Evolutionary conservation across 2,113 vertebrate species (phyloP).

Genomic region (Oreochromis aureus): DNA sequence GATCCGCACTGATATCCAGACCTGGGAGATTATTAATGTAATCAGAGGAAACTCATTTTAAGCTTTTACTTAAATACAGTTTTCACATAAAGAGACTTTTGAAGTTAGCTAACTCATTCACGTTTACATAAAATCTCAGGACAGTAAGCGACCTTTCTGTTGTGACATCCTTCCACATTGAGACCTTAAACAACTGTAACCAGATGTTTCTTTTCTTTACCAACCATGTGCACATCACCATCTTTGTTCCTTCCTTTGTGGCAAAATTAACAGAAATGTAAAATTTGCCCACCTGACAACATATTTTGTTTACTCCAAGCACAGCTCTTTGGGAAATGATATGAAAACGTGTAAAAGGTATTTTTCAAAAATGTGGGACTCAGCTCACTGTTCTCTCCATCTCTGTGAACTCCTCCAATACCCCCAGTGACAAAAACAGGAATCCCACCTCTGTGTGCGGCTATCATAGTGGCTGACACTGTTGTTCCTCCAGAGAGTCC

Average conservation of each 20-base stretch:
- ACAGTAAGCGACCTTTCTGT: background rate
- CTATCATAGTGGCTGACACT: slow-evolving; percentile 85
- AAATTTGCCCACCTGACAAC: background rate
- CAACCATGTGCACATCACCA: background rate
- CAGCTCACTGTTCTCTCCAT: slow-evolving; percentile 81
- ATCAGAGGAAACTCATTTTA: background rate
- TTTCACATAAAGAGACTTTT: background rate
- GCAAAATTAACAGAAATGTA: background rate
- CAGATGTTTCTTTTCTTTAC: background rate
- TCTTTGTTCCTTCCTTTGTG: background rate
- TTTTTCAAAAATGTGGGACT: background rate
- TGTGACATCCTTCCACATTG: background rate
- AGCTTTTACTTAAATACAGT: background rate
- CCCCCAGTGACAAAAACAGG: slow-evolving; percentile 86
- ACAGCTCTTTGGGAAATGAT: background rate
- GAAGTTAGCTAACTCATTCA: background rate
- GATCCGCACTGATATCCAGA: slow-evolving; percentile 87
- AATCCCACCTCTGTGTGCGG: slow-evolving; percentile 80
- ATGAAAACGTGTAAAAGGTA: background rate
- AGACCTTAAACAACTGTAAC: background rate
- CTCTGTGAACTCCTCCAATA: slow-evolving; percentile 85
- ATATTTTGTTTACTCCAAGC: background rate
- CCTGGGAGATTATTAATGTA: slow-evolving; percentile 57
- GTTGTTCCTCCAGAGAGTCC: slow-evolving; percentile 85
- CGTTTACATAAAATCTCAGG: background rate